phyloP scores from a whole-genome alignment of 2,797 vertebrate species.

The Enteromius treurensis region DNA sequence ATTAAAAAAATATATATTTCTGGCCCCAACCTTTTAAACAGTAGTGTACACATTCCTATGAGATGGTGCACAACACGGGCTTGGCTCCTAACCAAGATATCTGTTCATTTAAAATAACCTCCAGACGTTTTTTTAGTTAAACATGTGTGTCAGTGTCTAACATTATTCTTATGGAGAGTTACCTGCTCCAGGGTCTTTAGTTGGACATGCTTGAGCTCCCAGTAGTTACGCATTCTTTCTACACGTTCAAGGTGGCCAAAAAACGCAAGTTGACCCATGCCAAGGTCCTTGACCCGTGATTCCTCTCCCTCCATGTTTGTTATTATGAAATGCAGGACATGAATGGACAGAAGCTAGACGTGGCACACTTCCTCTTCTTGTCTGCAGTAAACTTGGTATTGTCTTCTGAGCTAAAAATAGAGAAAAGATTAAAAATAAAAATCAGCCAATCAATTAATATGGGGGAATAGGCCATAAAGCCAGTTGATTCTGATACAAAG shows the following conservation, averaged over 20 bases:
- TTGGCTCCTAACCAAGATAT: background rate
- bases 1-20: background rate
- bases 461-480: background rate
- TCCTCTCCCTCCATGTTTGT: background rate
- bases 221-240: conserved; percentile 84
- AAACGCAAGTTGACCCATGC: conserved; percentile 75
- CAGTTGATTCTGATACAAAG: background rate
- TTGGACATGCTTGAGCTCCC: conserved; percentile 81
- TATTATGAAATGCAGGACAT: conserved; percentile 8
- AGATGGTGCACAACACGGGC: background rate
- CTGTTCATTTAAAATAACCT: background rate
- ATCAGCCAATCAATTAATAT: background rate
- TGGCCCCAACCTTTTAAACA: background rate
- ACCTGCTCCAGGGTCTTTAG: conserved; percentile 70
- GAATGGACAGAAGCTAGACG: background rate
- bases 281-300: conserved; percentile 58
- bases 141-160: background rate
- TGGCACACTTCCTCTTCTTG: conserved; percentile 6
- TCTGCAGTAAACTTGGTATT: conserved; percentile 1
- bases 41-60: too few relatives aligned
- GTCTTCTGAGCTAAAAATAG: conserved; percentile 12
- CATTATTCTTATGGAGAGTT: background rate
- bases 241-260: conserved; percentile 85
- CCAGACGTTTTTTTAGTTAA: background rate
- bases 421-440: background rate